Evolutionary conservation across 2,888 invertebrate genomes (phyloP), one percentile per base, ranked within the genome.

Genomic region (Drosophila neutralis): DNA sequence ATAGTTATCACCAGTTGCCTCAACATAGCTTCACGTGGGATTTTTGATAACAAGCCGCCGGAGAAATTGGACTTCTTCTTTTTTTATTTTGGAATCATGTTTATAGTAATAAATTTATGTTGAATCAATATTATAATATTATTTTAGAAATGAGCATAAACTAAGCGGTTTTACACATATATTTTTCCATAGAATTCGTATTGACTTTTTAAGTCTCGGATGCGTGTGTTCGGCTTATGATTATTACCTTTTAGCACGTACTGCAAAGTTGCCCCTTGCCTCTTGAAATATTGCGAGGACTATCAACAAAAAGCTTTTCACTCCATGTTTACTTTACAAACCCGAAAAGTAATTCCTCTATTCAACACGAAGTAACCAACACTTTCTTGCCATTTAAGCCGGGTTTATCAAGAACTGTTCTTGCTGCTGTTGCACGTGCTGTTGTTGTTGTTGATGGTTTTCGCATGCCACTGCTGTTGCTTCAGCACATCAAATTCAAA

Each of bases 401-500:
- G 42, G 58, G 66, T 49, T 72, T 67, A 67, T 63, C 67, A 67
- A 54, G 42, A 58, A 54, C 15, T 29, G 57, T 42, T 42, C n/a
- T 13, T 51, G 51, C 27, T 36, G 45, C 35, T 18, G 31, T 5
- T 33, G 21, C 21, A 2, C 18, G 33, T 58, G n/a, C 42, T 61
- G 38, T 53, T 45, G 33, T 27, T 62, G 33, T 35, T 58, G 52
- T 15, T 49, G 48, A 52, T 77, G 62, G 59, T 54, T 69, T 73
- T 62, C 52, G 40, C 36, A 21, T 62, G 65, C 35, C 35, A 57
- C 21, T 51, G 58, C 68, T 49, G 52, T 48, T 66, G 38, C 61
- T 64, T 45, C 54, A 31, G 45, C 71, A 56, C 70, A 76, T 73
- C 73, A 75, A 75, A 74, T 80, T 83, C 76, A 64, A 45, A 60